Base-by-base conservation (phyloP, 2,888 invertebrate genomes). In the Pteria penguin region DNA sequence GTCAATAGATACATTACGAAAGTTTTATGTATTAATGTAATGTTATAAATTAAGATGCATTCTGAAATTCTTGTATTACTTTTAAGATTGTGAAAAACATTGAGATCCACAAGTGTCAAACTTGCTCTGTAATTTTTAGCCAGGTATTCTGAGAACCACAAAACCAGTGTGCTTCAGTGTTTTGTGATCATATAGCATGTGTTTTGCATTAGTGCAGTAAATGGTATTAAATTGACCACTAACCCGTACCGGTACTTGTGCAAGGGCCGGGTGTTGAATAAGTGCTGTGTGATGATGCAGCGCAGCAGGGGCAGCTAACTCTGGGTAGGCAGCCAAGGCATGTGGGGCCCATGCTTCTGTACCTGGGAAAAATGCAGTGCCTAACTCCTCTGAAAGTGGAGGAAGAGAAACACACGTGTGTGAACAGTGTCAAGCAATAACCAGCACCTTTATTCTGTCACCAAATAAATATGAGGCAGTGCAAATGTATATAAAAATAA, bases 331-430 rank as follows among this genome's bases (percentile, higher is more conserved):
- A 52, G 90, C 91, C 77, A 90, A 96, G 71, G 91, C 88, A 92
- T 96, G 96, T 92, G 96, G 96, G 57, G 93, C 92, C 98, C 98
- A 98, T 92, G 98, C 94, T 94, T 98, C 98, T 79, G 97, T 97
- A 85, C 96, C 96, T 88, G 97, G 97, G 95, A 98, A 97, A 95
- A 98, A 97, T 90, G 89, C 88, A 24, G 76, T 68, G 79, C 96
- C 96, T 95, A 98, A 94, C 94, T 98, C 98, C 88, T 93, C 93
- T 93, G 91, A 79, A 90, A 69, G 67, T 69, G 61, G 45, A 71
- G 74, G 74, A 65, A 71, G 70, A 72, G 61, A 60, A 33, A 70
- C 62, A 72, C 72, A 75, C 81, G 81, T 76, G 72, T 80, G 81
- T 77, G 79, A 80, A 57, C 26, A 65, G 72, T 62, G 45, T 45